phyloP scores from a whole-genome alignment of 2,797 vertebrate species.

The Sebastes minor region DNA sequence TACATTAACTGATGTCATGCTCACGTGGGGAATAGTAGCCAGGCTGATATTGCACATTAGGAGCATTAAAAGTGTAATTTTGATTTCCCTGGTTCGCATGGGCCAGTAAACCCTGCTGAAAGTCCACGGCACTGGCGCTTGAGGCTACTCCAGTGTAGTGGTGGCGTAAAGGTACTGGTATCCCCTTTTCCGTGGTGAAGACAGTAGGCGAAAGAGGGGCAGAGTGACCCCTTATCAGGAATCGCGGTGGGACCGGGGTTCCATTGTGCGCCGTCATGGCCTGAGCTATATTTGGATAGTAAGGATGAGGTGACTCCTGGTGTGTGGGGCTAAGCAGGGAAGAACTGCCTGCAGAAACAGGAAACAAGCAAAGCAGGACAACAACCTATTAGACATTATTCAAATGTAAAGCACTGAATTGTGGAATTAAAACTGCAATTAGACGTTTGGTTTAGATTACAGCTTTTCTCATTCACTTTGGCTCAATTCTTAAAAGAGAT shows the following conservation, averaged over 20 bases:
- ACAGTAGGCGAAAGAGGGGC: constrained; percentile 15
- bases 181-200: constrained; percentile 70
- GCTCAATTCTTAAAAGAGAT: no score
- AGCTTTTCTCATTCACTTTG: no score
- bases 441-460: not conserved
- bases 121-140: constrained; percentile 13
- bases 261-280: constrained; percentile 56
- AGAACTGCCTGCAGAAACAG: constrained; percentile 56
- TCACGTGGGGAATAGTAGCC: constrained; percentile 82
- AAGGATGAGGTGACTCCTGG: constrained; percentile 69
- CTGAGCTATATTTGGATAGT: constrained; percentile 55
- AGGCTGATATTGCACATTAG: constrained; percentile 68
- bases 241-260: constrained; percentile 73
- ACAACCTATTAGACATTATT: not conserved
- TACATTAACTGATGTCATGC: not conserved
- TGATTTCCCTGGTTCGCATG: constrained; percentile 48
- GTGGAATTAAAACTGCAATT: not conserved
- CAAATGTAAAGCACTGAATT: not conserved
- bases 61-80: constrained; percentile 63
- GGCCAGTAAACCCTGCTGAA: constrained; percentile 69
- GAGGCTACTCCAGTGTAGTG: constrained; percentile 33
- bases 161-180: constrained; percentile 66
- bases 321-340: constrained; percentile 60
- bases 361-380: constrained; percentile 2
- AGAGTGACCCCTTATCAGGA: constrained; percentile 71